Evolutionary conservation across 1,140 invertebrate species (phyloP).

Genomic region (Philaenus spumarius): DNA sequence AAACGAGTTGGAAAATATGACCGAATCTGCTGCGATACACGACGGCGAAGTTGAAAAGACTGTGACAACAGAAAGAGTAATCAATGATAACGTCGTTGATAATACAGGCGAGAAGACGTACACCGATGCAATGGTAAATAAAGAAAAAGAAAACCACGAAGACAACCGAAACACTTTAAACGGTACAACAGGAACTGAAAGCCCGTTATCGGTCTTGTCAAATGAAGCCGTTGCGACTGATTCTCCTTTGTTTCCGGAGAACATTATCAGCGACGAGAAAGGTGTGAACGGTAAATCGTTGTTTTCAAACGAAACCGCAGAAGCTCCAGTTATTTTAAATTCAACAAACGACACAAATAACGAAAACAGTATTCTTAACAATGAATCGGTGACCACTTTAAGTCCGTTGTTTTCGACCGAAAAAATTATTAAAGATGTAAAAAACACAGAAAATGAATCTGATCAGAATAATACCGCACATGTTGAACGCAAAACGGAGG

Average conservation of each 20-base stretch:
- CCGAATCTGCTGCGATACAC: background rate
- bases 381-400: background rate
- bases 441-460: background rate
- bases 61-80: background rate
- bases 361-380: background rate
- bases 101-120: background rate
- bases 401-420: background rate
- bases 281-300: too few relatives aligned
- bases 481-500: background rate
- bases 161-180: background rate
- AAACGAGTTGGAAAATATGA: background rate
- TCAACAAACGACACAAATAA: background rate
- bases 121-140: background rate
- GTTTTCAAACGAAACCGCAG: background rate
- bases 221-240: constrained; percentile 3
- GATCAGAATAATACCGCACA: background rate
- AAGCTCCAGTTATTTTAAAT: background rate
- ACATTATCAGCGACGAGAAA: background rate
- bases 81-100: background rate
- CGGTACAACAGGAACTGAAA: background rate
- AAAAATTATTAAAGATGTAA: background rate
- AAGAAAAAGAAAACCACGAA: background rate
- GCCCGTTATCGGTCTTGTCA: background rate
- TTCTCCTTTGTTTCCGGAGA: constrained; percentile 4
- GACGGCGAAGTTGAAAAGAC: background rate